Percentiles rank a stretch among this genome's conserved stretches.
Evolutionary conservation across 2,888 invertebrate genomes (phyloP).

Genomic region (Byasa hedistus): DNA sequence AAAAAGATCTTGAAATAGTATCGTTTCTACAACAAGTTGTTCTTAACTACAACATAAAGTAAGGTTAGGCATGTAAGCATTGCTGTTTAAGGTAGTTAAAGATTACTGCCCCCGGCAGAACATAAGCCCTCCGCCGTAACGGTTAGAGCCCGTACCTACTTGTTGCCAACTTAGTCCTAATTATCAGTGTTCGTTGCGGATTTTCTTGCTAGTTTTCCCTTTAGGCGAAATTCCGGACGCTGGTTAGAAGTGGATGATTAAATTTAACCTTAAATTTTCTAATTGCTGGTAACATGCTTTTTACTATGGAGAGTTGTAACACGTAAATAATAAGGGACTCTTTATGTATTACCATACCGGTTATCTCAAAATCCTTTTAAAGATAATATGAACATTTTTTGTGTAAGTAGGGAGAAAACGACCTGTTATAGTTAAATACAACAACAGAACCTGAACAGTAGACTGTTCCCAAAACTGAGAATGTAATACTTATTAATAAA

Average conservation of each 20-base stretch:
- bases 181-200: slow-evolving; percentile 43
- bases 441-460: no score
- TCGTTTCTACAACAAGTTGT: background rate
- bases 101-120: slow-evolving; percentile 37
- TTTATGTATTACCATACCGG: no score
- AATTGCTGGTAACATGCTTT: background rate
- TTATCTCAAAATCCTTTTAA: no score
- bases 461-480: no score
- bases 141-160: slow-evolving; percentile 35
- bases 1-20: background rate
- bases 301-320: no score
- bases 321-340: no score
- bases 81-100: slow-evolving; percentile 33
- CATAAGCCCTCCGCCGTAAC: slow-evolving; percentile 24
- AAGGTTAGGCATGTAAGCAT: slow-evolving; percentile 24
- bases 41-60: slow-evolving; percentile 12
- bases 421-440: no score
- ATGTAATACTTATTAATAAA: no score
- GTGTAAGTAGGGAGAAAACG: no score
- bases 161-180: slow-evolving; percentile 47
- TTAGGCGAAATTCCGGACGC: slow-evolving; percentile 35
- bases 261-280: slow-evolving; percentile 31
- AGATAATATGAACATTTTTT: no score
- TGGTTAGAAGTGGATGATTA: slow-evolving; percentile 41
- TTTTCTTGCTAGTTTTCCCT: slow-evolving; percentile 44